Base-by-base conservation (phyloP, 2,888 invertebrate species). In the Acanthococcus lagerstroemiae region DNA sequence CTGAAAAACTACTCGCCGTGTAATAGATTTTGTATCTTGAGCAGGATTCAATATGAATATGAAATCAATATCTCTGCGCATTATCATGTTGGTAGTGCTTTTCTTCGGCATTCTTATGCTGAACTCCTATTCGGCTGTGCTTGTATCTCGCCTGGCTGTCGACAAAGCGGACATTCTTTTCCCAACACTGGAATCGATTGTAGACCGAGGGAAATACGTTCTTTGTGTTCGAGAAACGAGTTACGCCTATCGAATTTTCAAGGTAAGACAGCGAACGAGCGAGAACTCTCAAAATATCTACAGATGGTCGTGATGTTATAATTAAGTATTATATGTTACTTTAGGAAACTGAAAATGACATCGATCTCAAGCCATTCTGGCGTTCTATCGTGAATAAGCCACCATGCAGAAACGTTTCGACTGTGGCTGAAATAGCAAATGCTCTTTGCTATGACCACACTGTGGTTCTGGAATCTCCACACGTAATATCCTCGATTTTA, bases 51-150 rank as follows among this genome's bases (percentile, higher is more conserved):
- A 48, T 19, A 21, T 66, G 19, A 66, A 66, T n/a, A 56, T 57
- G 2, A 48, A 56, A 26, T 57, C 57, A 21, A 25, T 37, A 25
- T 69, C 69, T 3, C 55, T 69, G 30, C 66, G 69, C 1, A 52
- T 66, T 4, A 30, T 67, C 4, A 65, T 65, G 19, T 55, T 68
- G 54, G 69, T 69, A 22, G 67, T 68, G 4, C 37, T 69, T 19
- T 56, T 69, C 19, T 69, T 69, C 48, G 69, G 69, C 1, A 48
- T 69, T 17, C 55, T 69, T 15, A 69, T 69, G 19, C 61, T 68
- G 44, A 69, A 67, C 12, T 61, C 69, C 9, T 69, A 69, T 50
- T 69, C 69, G 9, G 68, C 69, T 7, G 69, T 69, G n/a, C 46
- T 69, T 15, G 67, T 69, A 21, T 69, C 69, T 19, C 68, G 69